Evolutionary conservation across 2,888 invertebrate species (phyloP).

Genomic region (Acrobasis repandana): DNA sequence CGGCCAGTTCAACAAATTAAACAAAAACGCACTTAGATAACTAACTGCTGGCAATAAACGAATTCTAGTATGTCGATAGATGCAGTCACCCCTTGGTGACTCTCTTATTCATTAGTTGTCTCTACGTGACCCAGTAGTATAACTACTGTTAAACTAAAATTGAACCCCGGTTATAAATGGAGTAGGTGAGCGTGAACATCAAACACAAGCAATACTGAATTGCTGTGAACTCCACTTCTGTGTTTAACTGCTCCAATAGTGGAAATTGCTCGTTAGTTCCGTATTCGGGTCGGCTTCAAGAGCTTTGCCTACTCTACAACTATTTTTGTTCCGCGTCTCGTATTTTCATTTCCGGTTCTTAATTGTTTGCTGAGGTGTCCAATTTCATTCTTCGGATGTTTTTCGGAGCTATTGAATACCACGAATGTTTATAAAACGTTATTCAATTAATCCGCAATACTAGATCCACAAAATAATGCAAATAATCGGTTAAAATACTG

Average conservation of each 20-base stretch:
- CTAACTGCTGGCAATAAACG: no score
- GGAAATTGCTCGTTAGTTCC: conserved; percentile 62
- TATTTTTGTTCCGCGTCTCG: conserved; percentile 12
- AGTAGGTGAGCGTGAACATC: neutral
- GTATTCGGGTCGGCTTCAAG: conserved; percentile 47
- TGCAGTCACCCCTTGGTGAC: no score
- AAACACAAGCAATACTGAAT: neutral
- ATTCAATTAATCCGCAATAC: no score
- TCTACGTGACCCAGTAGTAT: no score
- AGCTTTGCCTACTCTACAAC: conserved; percentile 33
- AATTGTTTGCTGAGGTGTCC: conserved; percentile 4
- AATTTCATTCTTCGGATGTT: neutral
- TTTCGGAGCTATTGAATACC: neutral
- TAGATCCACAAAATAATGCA: no score
- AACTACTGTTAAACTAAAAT: no score
- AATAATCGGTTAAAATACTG: neutral
- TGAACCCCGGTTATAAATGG: no score
- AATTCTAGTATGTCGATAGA: no score
- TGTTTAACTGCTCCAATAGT: conserved; percentile 40
- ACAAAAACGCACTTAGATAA: no score
- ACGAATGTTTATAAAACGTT: neutral
- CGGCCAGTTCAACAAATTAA: no score
- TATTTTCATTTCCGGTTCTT: conserved; percentile 6
- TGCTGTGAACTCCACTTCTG: conserved; percentile 9
- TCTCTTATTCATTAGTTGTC: no score